Percentiles rank a stretch among this genome's conserved stretches.
Conservation (phyloP, 2,888 invertebrate species). For the Hirtodrosophila confusa region DNA sequence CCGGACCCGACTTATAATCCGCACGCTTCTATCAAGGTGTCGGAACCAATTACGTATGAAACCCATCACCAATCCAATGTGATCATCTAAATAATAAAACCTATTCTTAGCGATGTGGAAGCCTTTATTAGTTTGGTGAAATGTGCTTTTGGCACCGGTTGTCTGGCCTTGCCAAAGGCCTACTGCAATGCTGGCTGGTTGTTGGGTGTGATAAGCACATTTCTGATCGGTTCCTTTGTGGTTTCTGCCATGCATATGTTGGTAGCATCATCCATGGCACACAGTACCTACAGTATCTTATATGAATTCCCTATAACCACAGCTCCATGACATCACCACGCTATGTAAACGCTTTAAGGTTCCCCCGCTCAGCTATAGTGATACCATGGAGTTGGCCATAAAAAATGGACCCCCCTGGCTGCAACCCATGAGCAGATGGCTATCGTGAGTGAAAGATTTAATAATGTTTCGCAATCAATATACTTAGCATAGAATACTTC, state of each 20-base stretch:
- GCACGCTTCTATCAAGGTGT: slow-evolving; percentile 7
- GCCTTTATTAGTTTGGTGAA: slow-evolving; percentile 94
- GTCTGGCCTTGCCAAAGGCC: slow-evolving; percentile 97
- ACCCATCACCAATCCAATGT: slow-evolving; percentile 14
- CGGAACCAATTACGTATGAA: slow-evolving; percentile 49
- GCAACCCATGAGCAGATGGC: slow-evolving; percentile 86
- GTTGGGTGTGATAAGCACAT: slow-evolving; percentile 90
- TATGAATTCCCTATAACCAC: background rate
- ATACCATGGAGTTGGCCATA: slow-evolving; percentile 91
- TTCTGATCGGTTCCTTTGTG: slow-evolving; percentile 91
- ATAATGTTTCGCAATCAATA: background rate
- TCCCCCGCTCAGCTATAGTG: slow-evolving; percentile 91
- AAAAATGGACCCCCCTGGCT: slow-evolving; percentile 88
- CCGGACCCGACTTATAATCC: slow-evolving; percentile 35
- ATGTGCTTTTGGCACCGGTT: slow-evolving; percentile 96
- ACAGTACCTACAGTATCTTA: background rate
- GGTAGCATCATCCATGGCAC: slow-evolving; percentile 40
- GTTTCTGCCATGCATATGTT: slow-evolving; percentile 95
- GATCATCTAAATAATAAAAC: slow-evolving; percentile 11
- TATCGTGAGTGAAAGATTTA: slow-evolving; percentile 75
- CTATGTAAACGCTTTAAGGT: slow-evolving; percentile 86
- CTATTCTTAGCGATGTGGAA: slow-evolving; percentile 84
- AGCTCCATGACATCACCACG: slow-evolving; percentile 60
- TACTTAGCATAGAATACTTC: no score
- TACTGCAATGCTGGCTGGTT: slow-evolving; percentile 93